phyloP scores from a whole-genome alignment of 2,888 invertebrate species.

The Pediacus dermestoides region DNA sequence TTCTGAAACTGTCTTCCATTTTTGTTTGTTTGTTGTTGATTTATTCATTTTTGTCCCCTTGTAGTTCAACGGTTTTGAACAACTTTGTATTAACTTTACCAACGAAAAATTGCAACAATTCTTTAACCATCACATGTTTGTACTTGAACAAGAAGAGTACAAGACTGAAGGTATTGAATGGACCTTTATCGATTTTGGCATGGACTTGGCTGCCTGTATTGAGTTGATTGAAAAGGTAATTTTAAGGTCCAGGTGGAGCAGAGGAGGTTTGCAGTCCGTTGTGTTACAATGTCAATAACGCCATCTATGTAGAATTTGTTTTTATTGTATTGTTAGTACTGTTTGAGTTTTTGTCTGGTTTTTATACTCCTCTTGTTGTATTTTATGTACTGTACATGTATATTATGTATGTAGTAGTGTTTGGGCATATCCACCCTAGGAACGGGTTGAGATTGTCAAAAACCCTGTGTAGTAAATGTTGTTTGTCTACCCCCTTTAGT shows the following conservation, averaged over 20 bases:
- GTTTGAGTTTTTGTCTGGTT: too few relatives aligned
- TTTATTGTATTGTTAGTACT: too few relatives aligned
- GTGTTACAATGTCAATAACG: too few relatives aligned
- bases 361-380: neutral
- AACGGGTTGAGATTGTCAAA: slow-evolving; percentile 29
- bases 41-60: slow-evolving; percentile 36
- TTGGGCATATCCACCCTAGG: slow-evolving; percentile 31
- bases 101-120: slow-evolving; percentile 97
- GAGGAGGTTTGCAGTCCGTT: slow-evolving; percentile 5
- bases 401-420: slow-evolving; percentile 18
- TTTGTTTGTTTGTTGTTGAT: slow-evolving; percentile 14
- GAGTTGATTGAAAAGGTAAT: slow-evolving; percentile 92
- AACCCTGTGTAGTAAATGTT: slow-evolving; percentile 25
- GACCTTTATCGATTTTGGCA: slow-evolving; percentile 96
- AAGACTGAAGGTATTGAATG: slow-evolving; percentile 91
- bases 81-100: slow-evolving; percentile 98
- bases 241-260: slow-evolving; percentile 23
- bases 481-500: slow-evolving; percentile 54
- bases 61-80: slow-evolving; percentile 94
- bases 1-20: slow-evolving; percentile 9
- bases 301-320: too few relatives aligned
- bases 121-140: slow-evolving; percentile 99
- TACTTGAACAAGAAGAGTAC: slow-evolving; percentile 96
- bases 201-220: slow-evolving; percentile 94
- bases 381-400: slow-evolving; percentile 6